These are phyloP conservation scores for Allophyes oxyacanthae DNA, from an alignment of 2,888 invertebrate genomes.

Conservation along the genomic window DNA sequence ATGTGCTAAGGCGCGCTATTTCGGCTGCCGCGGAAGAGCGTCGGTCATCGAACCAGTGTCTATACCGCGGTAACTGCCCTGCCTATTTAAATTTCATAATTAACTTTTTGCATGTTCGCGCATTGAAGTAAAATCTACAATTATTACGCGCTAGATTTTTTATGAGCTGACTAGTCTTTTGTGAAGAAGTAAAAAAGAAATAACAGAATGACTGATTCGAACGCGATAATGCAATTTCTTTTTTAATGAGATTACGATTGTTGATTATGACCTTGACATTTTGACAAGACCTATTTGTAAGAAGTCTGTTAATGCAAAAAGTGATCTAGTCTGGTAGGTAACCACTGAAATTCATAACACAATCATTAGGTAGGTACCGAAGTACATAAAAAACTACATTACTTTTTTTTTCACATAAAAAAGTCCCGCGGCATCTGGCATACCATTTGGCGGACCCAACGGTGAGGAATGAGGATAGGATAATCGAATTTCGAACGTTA, in stretches of 20 bases:
- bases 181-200: slow-evolving; percentile 9
- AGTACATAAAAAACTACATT: too few species aligned
- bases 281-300: too few species aligned
- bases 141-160: slow-evolving; percentile 27
- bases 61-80: slow-evolving; percentile 61
- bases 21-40: slow-evolving; percentile 73
- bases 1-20: slow-evolving; percentile 67
- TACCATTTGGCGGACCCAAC: slow-evolving; percentile 42
- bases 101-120: slow-evolving; percentile 49
- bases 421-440: slow-evolving; percentile 38
- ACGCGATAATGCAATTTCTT: too few species aligned
- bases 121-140: slow-evolving; percentile 44
- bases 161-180: slow-evolving; percentile 1
- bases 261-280: too few species aligned
- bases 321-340: too few species aligned
- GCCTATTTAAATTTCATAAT: slow-evolving; percentile 63
- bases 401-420: slow-evolving; percentile 8
- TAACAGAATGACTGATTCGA: too few species aligned
- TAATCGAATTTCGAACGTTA: slow-evolving; percentile 74
- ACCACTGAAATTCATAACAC: too few species aligned
- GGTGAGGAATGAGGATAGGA: slow-evolving; percentile 38
- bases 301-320: too few species aligned
- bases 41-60: slow-evolving; percentile 70
- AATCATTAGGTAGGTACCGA: too few species aligned
- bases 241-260: too few species aligned